Conservation (phyloP, 1,140 invertebrate species). For the Heliconius eleuchia region DNA sequence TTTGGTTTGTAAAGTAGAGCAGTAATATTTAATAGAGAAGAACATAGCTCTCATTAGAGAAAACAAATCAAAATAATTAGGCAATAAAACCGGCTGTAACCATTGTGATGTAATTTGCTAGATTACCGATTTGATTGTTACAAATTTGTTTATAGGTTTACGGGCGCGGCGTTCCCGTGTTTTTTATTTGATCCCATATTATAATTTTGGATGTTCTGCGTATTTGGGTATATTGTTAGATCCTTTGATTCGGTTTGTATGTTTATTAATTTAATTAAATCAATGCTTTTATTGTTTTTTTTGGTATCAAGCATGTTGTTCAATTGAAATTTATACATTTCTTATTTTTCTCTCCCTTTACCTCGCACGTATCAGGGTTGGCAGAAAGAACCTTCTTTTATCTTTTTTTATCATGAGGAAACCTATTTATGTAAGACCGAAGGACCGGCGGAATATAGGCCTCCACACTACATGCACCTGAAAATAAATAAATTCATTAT, state of each 20-base stretch:
- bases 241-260: not conserved
- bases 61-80: constrained; percentile 78
- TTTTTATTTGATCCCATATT: constrained; percentile 16
- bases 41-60: constrained; percentile 65
- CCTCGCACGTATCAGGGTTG: not conserved
- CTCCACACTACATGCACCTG: too few relatives aligned
- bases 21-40: constrained; percentile 47
- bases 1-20: not conserved
- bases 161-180: constrained; percentile 35
- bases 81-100: constrained; percentile 64
- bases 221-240: not conserved
- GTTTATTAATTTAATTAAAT: not conserved
- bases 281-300: not conserved
- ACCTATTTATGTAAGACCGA: too few relatives aligned
- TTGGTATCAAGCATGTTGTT: not conserved
- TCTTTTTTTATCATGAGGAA: too few relatives aligned
- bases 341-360: not conserved
- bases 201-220: constrained; percentile 10
- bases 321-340: too few relatives aligned
- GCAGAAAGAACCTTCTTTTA: too few relatives aligned
- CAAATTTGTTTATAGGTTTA: constrained; percentile 76
- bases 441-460: too few relatives aligned
- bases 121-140: constrained; percentile 67
- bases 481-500: too few relatives aligned
- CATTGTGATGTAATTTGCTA: constrained; percentile 67